Evolutionary conservation across 2,888 invertebrate species (phyloP).

Genomic region (Subacronicta megacephala): DNA sequence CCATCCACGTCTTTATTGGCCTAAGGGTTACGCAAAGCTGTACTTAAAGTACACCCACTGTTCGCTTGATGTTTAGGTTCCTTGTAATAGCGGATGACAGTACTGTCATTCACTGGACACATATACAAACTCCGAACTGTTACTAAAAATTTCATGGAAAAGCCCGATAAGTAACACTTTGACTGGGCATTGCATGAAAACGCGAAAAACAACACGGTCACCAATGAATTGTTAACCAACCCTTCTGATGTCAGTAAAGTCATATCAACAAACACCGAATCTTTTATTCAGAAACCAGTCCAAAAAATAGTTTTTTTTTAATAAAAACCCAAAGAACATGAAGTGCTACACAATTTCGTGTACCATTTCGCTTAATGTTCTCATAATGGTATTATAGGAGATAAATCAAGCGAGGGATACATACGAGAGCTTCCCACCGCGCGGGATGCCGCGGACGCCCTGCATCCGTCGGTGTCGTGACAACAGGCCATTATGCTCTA

Average conservation of each 20-base stretch:
- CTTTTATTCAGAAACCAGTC: neutral
- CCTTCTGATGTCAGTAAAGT: neutral
- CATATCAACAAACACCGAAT: neutral
- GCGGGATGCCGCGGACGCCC: constrained; percentile 19
- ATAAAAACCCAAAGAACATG: neutral
- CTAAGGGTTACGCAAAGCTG: no score
- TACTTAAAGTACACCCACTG: no score
- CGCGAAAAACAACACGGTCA: no score
- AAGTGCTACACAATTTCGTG: constrained; percentile 31
- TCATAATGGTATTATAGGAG: constrained; percentile 23
- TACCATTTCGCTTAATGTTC: constrained; percentile 31
- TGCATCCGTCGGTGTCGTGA: constrained; percentile 50
- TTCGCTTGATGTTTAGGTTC: no score
- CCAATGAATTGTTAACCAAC: no score
- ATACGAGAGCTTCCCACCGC: constrained; percentile 49
- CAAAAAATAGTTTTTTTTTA: neutral
- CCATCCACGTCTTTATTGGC: no score
- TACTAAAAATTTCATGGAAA: no score
- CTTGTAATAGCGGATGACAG: no score
- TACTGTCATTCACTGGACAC: no score
- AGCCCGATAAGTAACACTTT: no score
- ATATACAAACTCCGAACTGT: no score
- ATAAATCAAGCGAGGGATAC: constrained; percentile 47
- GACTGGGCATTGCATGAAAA: no score
- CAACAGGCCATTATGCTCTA: constrained; percentile 51